Conservation (phyloP, 1,140 invertebrate species). For the Lasioglossum albipes region DNA sequence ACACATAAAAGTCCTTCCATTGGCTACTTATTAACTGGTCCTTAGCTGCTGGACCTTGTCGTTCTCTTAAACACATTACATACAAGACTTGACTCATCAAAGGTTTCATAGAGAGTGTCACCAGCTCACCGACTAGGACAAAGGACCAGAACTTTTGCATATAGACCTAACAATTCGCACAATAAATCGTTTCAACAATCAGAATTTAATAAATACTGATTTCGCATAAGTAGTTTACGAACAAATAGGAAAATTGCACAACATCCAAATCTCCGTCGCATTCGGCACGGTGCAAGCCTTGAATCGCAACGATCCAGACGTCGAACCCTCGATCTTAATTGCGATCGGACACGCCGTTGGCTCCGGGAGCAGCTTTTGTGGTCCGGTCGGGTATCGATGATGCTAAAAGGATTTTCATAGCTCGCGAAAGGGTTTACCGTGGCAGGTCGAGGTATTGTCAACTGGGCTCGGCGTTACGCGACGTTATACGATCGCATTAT, state of each 20-base stretch:
- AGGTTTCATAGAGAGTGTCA: background rate
- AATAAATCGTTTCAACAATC: too few species aligned
- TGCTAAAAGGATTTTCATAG: conserved; percentile 46
- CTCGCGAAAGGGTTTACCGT: conserved; percentile 49
- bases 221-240: too few species aligned
- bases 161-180: too few species aligned
- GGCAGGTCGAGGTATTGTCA: conserved; percentile 38
- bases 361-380: conserved; percentile 32
- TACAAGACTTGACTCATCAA: background rate
- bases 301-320: background rate
- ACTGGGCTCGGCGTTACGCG: conserved; percentile 50
- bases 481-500: conserved; percentile 62
- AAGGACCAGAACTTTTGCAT: too few species aligned
- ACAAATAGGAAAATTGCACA: too few species aligned
- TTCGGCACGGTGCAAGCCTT: too few species aligned
- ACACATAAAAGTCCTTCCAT: conserved; percentile 48
- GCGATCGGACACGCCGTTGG: conserved; percentile 2
- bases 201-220: too few species aligned
- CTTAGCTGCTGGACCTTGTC: background rate
- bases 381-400: background rate
- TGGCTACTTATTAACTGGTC: conserved; percentile 55
- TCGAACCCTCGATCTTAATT: conserved; percentile 16
- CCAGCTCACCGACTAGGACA: too few species aligned
- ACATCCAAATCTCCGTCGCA: too few species aligned
- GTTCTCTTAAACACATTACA: background rate